These are phyloP conservation scores for Procavia capensis DNA, from an alignment of 2,113 vertebrate genomes.

Conservation along the genomic window DNA sequence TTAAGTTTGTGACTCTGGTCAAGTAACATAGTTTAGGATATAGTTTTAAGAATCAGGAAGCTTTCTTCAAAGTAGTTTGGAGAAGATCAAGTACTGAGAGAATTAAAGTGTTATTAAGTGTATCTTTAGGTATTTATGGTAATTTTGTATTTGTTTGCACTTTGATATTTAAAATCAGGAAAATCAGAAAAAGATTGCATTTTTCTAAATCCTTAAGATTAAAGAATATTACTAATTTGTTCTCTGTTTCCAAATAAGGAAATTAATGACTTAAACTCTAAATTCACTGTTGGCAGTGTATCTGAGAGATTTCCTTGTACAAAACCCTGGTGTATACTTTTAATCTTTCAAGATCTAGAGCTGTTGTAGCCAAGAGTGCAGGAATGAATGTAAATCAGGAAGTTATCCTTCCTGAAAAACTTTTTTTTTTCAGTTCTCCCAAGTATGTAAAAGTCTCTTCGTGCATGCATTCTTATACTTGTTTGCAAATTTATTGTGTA, in stretches of 20 bases:
- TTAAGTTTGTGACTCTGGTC: not conserved
- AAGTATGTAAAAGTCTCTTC: not conserved
- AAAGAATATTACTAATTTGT: not conserved
- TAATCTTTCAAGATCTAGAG: constrained; percentile 19
- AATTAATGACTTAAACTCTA: not conserved
- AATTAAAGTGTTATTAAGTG: constrained; percentile 11
- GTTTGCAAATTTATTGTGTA: not conserved
- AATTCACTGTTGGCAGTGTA: constrained; percentile 27
- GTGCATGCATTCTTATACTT: constrained; percentile 8
- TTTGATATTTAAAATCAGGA: constrained; percentile 33
- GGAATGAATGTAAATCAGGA: constrained; percentile 36
- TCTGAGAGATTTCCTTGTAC: constrained; percentile 39
- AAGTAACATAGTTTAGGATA: not conserved
- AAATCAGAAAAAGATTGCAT: constrained; percentile 12
- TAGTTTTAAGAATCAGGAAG: not conserved
- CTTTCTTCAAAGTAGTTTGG: constrained; percentile 35
- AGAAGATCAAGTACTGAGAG: not conserved
- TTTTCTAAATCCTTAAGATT: constrained; percentile 54
- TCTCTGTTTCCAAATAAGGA: constrained; percentile 45
- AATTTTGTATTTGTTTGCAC: not conserved
- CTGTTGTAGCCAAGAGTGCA: not conserved
- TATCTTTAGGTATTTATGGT: not conserved
- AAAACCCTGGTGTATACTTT: not conserved
- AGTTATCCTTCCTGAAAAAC: not conserved
- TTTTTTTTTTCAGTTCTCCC: not conserved